Percentiles rank a stretch among this genome's conserved stretches.
Conservation (phyloP, 2,797 vertebrate species). For the Pangasius djambal region DNA sequence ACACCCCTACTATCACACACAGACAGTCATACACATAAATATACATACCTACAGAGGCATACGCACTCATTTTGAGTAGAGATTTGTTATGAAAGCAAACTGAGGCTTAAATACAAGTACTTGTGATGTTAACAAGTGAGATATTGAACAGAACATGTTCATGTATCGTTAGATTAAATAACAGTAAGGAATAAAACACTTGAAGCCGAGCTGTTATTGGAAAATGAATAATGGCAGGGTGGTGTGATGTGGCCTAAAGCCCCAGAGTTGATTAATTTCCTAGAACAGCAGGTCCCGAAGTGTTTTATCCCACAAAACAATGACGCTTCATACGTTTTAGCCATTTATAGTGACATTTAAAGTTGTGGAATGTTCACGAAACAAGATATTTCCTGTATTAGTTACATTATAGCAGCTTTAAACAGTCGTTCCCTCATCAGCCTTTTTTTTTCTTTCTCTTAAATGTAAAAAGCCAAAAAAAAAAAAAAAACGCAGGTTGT, state of each 20-base stretch:
- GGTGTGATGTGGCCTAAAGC: background rate
- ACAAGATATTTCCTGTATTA: background rate
- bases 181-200: background rate
- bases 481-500: too few relatives aligned
- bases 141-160: background rate
- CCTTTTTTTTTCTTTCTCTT: background rate
- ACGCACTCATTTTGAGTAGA: background rate
- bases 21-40: background rate
- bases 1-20: background rate
- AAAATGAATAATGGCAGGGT: too few relatives aligned
- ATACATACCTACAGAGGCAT: background rate
- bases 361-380: background rate
- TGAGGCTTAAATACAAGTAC: background rate
- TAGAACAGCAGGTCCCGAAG: background rate
- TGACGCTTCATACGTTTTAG: background rate
- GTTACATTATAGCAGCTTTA: background rate
- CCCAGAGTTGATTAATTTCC: background rate
- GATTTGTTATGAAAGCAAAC: background rate
- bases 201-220: background rate
- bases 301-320: background rate
- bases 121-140: background rate
- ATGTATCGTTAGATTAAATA: background rate
- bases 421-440: background rate
- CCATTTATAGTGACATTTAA: background rate
- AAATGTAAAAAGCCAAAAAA: background rate